Percentiles rank a stretch among this genome's conserved stretches.
These are phyloP conservation scores for Gryon sp. DNA, from an alignment of 1,140 invertebrate genomes.

Conservation along the genomic window DNA sequence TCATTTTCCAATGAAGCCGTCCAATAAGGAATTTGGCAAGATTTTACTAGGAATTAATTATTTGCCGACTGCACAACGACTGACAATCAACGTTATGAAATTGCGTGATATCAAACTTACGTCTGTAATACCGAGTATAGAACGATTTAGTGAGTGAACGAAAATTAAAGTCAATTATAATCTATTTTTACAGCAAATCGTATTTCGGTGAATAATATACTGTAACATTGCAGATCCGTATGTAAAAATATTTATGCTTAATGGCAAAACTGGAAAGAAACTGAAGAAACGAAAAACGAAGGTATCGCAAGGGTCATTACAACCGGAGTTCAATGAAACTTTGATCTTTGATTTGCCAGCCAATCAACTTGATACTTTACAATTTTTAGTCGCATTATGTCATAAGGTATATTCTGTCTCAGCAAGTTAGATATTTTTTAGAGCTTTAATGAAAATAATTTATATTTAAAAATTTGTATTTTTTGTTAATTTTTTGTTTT, in stretches of 20 bases:
- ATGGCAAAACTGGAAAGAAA: constrained; percentile 77
- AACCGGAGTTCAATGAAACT: constrained; percentile 80
- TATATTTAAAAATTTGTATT: constrained; percentile 1
- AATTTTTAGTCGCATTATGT: constrained; percentile 79
- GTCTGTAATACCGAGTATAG: constrained; percentile 67
- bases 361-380: constrained; percentile 78
- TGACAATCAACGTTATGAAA: constrained; percentile 80
- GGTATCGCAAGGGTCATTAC: constrained; percentile 63
- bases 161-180: neutral
- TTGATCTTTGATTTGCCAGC: constrained; percentile 80
- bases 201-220: too few relatives aligned
- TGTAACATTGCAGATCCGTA: constrained; percentile 80
- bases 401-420: constrained; percentile 68
- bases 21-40: constrained; percentile 77
- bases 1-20: constrained; percentile 76
- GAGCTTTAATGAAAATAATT: constrained; percentile 7
- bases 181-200: neutral
- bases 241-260: constrained; percentile 79
- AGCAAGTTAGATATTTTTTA: neutral
- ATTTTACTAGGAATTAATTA: constrained; percentile 81
- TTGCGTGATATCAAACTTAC: constrained; percentile 77
- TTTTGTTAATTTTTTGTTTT: too few relatives aligned
- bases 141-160: constrained; percentile 77
- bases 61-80: constrained; percentile 81
- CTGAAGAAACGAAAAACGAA: constrained; percentile 81